Evolutionary conservation across 2,888 invertebrate species (phyloP), one percentile per base, ranked within the genome.

Genomic region (Tortrix viridana): DNA sequence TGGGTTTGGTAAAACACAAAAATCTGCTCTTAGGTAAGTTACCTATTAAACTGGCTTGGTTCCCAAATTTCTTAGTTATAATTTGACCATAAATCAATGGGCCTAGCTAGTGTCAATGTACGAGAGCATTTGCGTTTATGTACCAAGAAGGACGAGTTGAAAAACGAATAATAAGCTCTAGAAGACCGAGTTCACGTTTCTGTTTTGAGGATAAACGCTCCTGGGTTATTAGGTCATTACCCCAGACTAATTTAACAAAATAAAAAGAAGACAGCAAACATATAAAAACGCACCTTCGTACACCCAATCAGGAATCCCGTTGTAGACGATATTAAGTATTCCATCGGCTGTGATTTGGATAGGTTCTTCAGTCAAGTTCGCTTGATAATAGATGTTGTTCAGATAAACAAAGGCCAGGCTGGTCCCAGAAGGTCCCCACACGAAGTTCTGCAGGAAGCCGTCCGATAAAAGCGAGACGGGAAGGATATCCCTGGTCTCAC

Each of bases 241-340:
- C 32, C 22, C 9, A 23, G 22, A 4, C 6, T 4, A 4, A n/a
- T 16, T 0, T 41, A 16, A 41, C 16, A 16, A 5, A 16, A 14
- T 14, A 2, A 5, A 41, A 41, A 32, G 12, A 32, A 32, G 1
- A 3, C n/a, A 53, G 20, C 6, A 32, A 52, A 41, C 14, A 52
- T 5, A 79, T n/a, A n/a, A n/a, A n/a, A 18, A 50, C 83, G 74
- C 79, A 97, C 97, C 97, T 94, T 98, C 98, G 86, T 98, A 98
- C 1, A 98, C 96, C 98, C 98, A 98, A 86, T 98, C 98, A 32
- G 98, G 97, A 9, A 97, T 94, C 26, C 98, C 98, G 82, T 98
- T 96, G 77, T 96, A 96, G 57, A 97, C 92, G 7, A 93, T 93
- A 37, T 94, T 93, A 52, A 91, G 85, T 18, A 85, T 76, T 1